Base-by-base conservation (phyloP, 2,797 vertebrate genomes). In the Amblyraja radiata region DNA sequence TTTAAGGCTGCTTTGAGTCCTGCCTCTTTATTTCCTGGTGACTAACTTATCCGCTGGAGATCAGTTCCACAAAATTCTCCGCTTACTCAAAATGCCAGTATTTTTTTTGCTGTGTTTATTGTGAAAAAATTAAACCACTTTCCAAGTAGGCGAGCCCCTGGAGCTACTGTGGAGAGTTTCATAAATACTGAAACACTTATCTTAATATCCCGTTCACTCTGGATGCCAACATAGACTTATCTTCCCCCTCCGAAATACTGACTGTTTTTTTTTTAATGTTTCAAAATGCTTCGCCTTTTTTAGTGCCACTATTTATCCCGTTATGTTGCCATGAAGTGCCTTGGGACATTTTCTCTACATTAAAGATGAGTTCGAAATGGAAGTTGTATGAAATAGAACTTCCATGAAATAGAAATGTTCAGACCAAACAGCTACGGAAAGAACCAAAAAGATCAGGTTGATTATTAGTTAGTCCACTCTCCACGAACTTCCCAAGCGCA, bases 181-280 rank as follows among this genome's bases (percentile, higher is more conserved):
- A 54, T 28, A 58, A 92, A 92, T 54, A 28, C 71, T 74, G 90
- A 92, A 91, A 46, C 90, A 92, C 28, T 92, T 54, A 58, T 74
- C 90, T 92, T 10, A 76, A 92, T 76, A 92, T 92, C 71, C 90
- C 74, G n/a, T 92, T 92, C 71, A 54, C 90, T 23, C 71, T 7
- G 16, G 39, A 54, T 46, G 90, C 71, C 90, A 92, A 74, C 36
- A 2, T 9, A 28, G 71, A 13, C 10, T 25, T 76, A 76, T 88
- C 46, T 54, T 76, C 76, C 54, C 4, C 39, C 36, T 46, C 9
- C 25, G n/a, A 54, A 54, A 39, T 76, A 54, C 11, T 28, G 90
- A 74, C 90, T 92, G 71, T 36, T 73, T 74, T 74, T 74, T 74
- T 39, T 73, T 92, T 46, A 76, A 54, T 74, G 58, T 76, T 74